These are phyloP conservation scores for Tetrapedia diversipes DNA, from an alignment of 2,888 invertebrate genomes.

Conservation along the genomic window DNA sequence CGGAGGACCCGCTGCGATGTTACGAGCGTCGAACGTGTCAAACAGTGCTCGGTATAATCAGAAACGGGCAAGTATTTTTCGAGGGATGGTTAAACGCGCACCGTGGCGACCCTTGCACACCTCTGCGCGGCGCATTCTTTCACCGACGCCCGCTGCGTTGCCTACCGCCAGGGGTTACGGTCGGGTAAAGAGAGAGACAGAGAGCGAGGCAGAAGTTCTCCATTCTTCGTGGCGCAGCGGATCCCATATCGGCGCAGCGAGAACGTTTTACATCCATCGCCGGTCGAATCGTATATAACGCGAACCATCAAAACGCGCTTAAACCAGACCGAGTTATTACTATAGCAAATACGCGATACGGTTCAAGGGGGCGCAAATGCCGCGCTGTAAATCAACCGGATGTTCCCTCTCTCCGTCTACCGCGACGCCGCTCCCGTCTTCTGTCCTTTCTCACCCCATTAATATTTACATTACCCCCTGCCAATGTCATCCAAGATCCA, in stretches of 20 bases:
- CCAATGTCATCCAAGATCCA: slow-evolving; percentile 14
- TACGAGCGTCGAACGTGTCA: not conserved
- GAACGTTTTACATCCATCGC: slow-evolving; percentile 36
- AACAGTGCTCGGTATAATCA: not conserved
- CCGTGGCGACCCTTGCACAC: slow-evolving; percentile 29
- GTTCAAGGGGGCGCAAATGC: slow-evolving; percentile 44
- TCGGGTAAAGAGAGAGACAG: not conserved
- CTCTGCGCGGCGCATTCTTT: slow-evolving; percentile 27
- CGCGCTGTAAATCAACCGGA: slow-evolving; percentile 48
- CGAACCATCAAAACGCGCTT: slow-evolving; percentile 48
- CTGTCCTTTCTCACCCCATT: slow-evolving; percentile 37
- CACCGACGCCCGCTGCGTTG: slow-evolving; percentile 50
- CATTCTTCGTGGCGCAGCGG: slow-evolving; percentile 17
- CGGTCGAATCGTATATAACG: slow-evolving; percentile 47
- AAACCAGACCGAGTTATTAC: slow-evolving; percentile 52
- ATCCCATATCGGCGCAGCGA: slow-evolving; percentile 1
- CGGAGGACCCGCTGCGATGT: not conserved
- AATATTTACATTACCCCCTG: slow-evolving; percentile 48
- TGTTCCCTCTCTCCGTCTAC: not conserved
- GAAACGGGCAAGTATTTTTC: slow-evolving; percentile 4
- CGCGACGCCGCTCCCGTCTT: not conserved
- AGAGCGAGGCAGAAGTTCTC: not conserved
- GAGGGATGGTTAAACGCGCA: not conserved
- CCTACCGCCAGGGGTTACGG: slow-evolving; percentile 54
- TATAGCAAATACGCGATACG: slow-evolving; percentile 49